Base-by-base conservation (phyloP, 1,140 invertebrate genomes). In the Lysiphlebus fabarum region DNA sequence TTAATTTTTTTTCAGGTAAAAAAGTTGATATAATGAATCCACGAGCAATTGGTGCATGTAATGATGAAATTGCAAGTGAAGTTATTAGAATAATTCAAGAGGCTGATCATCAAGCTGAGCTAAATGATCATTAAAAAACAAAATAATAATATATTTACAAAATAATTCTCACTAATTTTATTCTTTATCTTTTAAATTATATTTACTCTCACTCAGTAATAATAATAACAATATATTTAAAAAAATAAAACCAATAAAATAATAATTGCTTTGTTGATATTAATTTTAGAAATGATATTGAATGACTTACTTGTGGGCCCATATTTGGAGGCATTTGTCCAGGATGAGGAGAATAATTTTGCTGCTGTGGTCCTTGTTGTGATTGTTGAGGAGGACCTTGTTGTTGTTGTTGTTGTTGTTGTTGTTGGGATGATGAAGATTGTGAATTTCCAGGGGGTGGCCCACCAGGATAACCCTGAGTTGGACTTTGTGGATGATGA, bases 21-120 rank as follows among this genome's bases (percentile, higher is more conserved):
- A 75, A 80, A 67, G 84, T 90, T 56, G 81, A 91, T 67, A 74
- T 90, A 2, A 86, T 90, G 84, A 81, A 83, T 49, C 81, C 88
- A 9, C 76, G 87, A 64, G 81, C 88, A 6, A 72, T 90, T 12
- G 86, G 83, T 53, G 82, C 87, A 1, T 77, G 83, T 37, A 86
- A 86, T 4, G 70, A 81, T 56, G 75, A 82, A 64, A 75, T 91
- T 26, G 84, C 84, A 0, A 64, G 80, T 26, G 77, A 85, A 48
- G 67, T 87, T 0, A 72, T 81, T 4, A 66, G 68, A 11, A 74
- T 84, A 38, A 77, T 84, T 58, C 67, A 68, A 6, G 79, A 83
- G 56, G 80, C 81, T n/a, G 76, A 79, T 64, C 50, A 73, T 54
- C 67, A 58, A 63, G 71, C 63, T 5, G 64, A 67, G 6, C 51